A percentile compares a stretch with the other conserved stretches of the same genome.
These are phyloP conservation scores for Gasterosteus nipponicus DNA, from an alignment of 2,113 vertebrate genomes.

Conservation along the genomic window DNA sequence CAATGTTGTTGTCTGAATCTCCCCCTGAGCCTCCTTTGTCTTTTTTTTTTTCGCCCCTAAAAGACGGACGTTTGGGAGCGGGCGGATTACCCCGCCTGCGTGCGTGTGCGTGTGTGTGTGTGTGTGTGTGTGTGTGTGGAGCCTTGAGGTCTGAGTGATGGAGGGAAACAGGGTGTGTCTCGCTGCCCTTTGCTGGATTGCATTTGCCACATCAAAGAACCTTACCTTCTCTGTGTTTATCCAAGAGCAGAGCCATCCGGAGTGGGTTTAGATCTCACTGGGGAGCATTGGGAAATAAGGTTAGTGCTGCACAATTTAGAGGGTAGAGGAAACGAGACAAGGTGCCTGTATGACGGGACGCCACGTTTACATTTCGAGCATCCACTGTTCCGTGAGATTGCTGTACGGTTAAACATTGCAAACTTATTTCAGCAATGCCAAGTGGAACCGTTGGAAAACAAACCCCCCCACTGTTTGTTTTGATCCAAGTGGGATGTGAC, in stretches of 20 bases:
- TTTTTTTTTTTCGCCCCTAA: constrained; percentile 1
- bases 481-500: constrained; percentile 39
- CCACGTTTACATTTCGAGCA: constrained; percentile 49
- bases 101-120: neutral
- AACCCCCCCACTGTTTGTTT: constrained; percentile 41
- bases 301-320: constrained; percentile 38
- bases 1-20: constrained; percentile 29
- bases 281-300: constrained; percentile 52
- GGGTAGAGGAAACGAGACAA: constrained; percentile 30
- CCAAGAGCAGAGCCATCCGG: constrained; percentile 44
- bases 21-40: constrained; percentile 13
- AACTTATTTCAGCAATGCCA: constrained; percentile 31
- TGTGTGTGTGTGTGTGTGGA: constrained; percentile 17
- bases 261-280: constrained; percentile 57
- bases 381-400: constrained; percentile 13
- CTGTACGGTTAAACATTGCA: constrained; percentile 49
- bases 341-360: constrained; percentile 13
- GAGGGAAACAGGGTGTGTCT: constrained; percentile 54
- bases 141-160: constrained; percentile 50
- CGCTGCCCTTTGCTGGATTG: constrained; percentile 47
- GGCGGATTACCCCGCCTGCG: constrained; percentile 30
- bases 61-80: constrained; percentile 13
- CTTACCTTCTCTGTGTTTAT: constrained; percentile 25
- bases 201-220: constrained; percentile 64
- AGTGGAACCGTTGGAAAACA: constrained; percentile 23